Conservation (phyloP, 2,797 vertebrate species). For the Hydrocynus forskahlii region DNA sequence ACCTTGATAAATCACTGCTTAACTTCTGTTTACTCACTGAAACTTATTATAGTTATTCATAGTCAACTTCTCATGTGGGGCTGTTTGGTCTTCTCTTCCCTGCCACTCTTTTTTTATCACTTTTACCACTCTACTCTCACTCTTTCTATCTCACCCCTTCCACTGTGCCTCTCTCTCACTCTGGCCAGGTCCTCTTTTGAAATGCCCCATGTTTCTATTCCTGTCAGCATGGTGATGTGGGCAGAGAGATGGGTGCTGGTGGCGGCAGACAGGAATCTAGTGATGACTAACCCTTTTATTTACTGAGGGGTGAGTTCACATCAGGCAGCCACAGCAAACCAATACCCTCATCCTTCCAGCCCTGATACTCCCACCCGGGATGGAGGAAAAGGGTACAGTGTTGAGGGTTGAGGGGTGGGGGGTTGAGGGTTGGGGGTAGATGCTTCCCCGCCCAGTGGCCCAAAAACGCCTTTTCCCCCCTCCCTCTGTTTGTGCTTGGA, state of each 20-base stretch:
- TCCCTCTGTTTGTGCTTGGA: conserved; percentile 31
- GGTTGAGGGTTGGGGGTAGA: background rate
- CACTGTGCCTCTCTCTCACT: conserved; percentile 48
- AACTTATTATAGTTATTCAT: conserved; percentile 12
- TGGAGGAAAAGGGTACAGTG: conserved; percentile 43
- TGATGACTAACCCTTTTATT: conserved; percentile 75
- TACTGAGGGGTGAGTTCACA: conserved; percentile 57
- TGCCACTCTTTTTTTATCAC: background rate
- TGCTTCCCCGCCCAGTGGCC: conserved; percentile 12
- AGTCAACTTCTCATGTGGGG: background rate
- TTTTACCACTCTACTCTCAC: background rate
- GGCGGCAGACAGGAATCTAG: conserved; percentile 62
- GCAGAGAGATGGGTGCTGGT: conserved; percentile 19
- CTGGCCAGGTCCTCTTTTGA: conserved; percentile 25
- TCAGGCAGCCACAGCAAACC: conserved; percentile 64
- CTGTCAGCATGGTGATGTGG: conserved; percentile 73
- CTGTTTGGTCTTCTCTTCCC: conserved; percentile 5
- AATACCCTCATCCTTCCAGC: conserved; percentile 63
- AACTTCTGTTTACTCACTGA: background rate
- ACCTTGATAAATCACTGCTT: background rate
- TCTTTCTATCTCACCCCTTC: conserved; percentile 27
- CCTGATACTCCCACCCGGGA: conserved; percentile 26
- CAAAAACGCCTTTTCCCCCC: conserved; percentile 31
- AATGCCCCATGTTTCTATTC: conserved; percentile 77
- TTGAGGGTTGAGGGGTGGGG: background rate